A percentile compares a stretch with the other conserved stretches of the same genome.
These are phyloP conservation scores for Diprion similis DNA, from an alignment of 1,140 invertebrate genomes.

Conservation along the genomic window DNA sequence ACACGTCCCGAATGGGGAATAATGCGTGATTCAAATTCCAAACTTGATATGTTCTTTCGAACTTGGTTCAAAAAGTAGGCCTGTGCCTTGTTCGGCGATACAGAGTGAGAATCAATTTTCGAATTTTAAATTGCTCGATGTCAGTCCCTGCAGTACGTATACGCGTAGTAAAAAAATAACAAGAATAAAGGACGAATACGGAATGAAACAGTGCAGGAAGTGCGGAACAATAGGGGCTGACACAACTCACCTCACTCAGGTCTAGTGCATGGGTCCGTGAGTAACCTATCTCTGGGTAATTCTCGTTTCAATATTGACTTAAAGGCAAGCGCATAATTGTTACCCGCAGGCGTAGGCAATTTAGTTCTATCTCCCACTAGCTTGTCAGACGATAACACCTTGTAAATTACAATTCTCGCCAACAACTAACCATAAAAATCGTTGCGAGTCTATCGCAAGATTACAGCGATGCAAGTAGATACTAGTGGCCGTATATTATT, in stretches of 20 bases:
- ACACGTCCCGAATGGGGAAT: not conserved
- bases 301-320: constrained; percentile 2
- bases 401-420: not conserved
- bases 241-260: not conserved
- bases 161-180: not conserved
- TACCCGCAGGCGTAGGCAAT: not conserved
- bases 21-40: not conserved
- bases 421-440: not conserved
- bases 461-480: no score
- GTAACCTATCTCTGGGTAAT: not conserved
- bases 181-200: not conserved
- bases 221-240: not conserved
- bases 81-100: no score
- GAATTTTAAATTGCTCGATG: no score
- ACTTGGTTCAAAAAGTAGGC: not conserved
- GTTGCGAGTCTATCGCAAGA: no score
- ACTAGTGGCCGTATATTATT: no score
- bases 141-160: no score
- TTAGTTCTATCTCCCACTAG: not conserved
- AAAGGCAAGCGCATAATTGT: not conserved
- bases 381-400: not conserved
- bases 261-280: no score
- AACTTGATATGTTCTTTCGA: not conserved
- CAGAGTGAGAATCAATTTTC: no score
- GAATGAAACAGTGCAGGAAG: not conserved